phyloP scores from a whole-genome alignment of 2,113 vertebrate genomes.

The Tonatia bakeri region DNA sequence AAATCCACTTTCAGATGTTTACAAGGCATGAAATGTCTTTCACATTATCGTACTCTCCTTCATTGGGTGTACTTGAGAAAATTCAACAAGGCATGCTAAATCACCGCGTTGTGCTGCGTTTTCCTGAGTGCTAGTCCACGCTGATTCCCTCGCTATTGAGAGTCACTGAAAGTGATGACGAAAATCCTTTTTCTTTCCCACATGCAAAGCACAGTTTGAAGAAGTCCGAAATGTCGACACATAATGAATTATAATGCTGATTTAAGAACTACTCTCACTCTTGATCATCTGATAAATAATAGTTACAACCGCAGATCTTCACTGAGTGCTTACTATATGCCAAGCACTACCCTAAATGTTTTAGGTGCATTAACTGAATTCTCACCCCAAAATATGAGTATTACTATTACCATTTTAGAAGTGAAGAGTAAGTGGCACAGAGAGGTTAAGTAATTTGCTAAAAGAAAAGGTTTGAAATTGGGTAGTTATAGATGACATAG shows the following conservation, averaged over 20 bases:
- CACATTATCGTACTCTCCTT: conserved; percentile 45
- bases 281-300: not conserved
- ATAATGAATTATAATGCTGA: not conserved
- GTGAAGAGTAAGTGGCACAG: not conserved
- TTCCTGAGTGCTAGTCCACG: not conserved
- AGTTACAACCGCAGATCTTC: not conserved
- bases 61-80: conserved; percentile 46
- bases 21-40: conserved; percentile 54
- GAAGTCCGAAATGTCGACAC: not conserved
- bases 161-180: not conserved
- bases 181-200: not conserved
- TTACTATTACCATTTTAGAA: not conserved
- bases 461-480: not conserved
- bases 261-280: not conserved
- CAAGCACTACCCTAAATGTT: not conserved
- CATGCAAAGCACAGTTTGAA: not conserved
- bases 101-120: not conserved
- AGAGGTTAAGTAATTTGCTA: not conserved
- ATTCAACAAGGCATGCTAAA: not conserved
- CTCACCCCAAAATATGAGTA: not conserved
- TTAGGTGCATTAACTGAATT: not conserved
- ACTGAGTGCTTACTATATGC: not conserved
- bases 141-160: not conserved
- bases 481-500: not conserved
- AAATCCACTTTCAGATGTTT: conserved; percentile 48